Conservation (phyloP, 2,797 vertebrate species). For the Macropodus opercularis region DNA sequence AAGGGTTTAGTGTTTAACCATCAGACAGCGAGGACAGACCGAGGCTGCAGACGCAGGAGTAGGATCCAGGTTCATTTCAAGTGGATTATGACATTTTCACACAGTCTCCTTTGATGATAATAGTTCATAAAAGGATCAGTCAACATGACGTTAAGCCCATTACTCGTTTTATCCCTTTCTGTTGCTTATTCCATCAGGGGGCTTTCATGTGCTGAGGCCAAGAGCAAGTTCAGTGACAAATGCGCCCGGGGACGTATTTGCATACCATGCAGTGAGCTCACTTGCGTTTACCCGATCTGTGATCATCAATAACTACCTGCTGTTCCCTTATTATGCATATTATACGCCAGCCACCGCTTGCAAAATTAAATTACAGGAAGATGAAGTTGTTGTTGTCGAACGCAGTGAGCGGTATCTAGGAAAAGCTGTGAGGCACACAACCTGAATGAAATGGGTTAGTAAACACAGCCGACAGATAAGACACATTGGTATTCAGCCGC, state of each 20-base stretch:
- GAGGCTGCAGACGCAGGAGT: slow-evolving; percentile 40
- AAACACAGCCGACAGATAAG: slow-evolving; percentile 64
- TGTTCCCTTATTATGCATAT: slow-evolving; percentile 52
- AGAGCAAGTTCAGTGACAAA: slow-evolving; percentile 39
- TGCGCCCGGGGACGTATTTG: slow-evolving; percentile 30
- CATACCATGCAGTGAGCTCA: slow-evolving; percentile 36
- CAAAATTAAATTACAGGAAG: slow-evolving; percentile 59
- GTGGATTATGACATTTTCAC: slow-evolving; percentile 61
- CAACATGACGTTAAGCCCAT: slow-evolving; percentile 57
- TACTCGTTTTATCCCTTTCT: slow-evolving; percentile 42
- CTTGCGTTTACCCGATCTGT: slow-evolving; percentile 22
- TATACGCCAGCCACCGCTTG: slow-evolving; percentile 24
- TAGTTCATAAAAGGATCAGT: slow-evolving; percentile 64
- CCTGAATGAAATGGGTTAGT: slow-evolving; percentile 46
- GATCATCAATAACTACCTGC: slow-evolving; percentile 56
- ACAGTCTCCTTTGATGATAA: slow-evolving; percentile 60
- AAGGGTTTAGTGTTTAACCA: slow-evolving; percentile 42
- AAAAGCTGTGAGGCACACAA: slow-evolving; percentile 23
- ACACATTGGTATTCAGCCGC: slow-evolving; percentile 72
- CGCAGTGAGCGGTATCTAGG: slow-evolving; percentile 19
- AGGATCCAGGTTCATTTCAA: slow-evolving; percentile 59
- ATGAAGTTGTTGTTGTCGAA: slow-evolving; percentile 56
- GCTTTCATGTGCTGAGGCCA: slow-evolving; percentile 35
- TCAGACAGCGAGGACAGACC: slow-evolving; percentile 31
- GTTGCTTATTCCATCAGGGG: slow-evolving; percentile 40